These are phyloP conservation scores for Phalloptychus januarius DNA, from an alignment of 2,797 vertebrate species.

Conservation along the genomic window DNA sequence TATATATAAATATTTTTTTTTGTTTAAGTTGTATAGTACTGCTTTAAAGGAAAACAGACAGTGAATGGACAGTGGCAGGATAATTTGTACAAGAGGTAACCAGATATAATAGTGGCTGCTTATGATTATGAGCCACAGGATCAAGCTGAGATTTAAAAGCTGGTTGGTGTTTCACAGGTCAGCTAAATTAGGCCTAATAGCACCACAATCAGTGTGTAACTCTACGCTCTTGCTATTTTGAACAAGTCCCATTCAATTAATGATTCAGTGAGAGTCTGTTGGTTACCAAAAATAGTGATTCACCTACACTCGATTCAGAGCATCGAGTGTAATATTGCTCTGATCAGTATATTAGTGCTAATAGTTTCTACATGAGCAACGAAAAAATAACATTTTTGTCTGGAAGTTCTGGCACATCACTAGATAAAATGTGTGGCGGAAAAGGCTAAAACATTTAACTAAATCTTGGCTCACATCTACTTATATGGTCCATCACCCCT, in stretches of 20 bases:
- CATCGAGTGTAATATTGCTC: not conserved
- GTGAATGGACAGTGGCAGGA: too few relatives aligned
- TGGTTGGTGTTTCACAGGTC: too few relatives aligned
- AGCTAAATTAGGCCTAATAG: too few relatives aligned
- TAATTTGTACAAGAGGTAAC: too few relatives aligned
- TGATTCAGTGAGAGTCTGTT: not conserved
- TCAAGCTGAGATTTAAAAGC: too few relatives aligned
- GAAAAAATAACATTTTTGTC: slow-evolving; percentile 40
- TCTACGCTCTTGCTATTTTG: not conserved
- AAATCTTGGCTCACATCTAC: slow-evolving; percentile 46
- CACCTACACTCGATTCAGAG: too few relatives aligned
- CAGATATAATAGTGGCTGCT: too few relatives aligned
- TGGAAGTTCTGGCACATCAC: slow-evolving; percentile 41
- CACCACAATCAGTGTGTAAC: not conserved
- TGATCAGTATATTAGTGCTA: not conserved
- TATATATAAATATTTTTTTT: too few relatives aligned
- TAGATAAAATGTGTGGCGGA: slow-evolving; percentile 54
- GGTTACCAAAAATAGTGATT: not conserved
- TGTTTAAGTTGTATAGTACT: too few relatives aligned
- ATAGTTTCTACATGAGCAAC: slow-evolving; percentile 26
- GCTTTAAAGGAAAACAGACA: too few relatives aligned
- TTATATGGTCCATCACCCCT: slow-evolving; percentile 54
- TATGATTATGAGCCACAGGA: too few relatives aligned
- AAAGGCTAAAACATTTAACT: slow-evolving; percentile 34
- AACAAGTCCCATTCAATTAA: not conserved